Evolutionary conservation across 2,797 vertebrate species (phyloP), one percentile per base, ranked within the genome.

Genomic region (Acropternis orthonyx): DNA sequence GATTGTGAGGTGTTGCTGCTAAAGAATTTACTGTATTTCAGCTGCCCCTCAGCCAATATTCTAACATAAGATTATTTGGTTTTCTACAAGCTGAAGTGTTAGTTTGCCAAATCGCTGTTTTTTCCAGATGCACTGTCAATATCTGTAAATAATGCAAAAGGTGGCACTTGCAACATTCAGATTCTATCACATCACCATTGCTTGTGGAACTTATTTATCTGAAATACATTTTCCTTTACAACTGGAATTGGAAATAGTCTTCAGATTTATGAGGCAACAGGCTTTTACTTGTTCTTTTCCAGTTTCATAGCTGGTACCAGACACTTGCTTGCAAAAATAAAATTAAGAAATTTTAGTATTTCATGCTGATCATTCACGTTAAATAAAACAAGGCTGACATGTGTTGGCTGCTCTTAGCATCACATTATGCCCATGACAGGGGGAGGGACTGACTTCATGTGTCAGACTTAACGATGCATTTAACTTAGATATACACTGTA

Each of bases 101-200:
- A 7, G 36, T 75, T 74, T 75, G 22, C 44, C n/a, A 69, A 71
- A 89, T 43, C 27, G 17, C 13, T 5, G 4, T 26, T 88, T 77
- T 75, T 89, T 89, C 61, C 84, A 75, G 43, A 59, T 75, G 7
- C 3, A 2, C 41, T 62, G 37, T 54, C 69, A 79, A 18, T 83
- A 58, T 75, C 48, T 86, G 76, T 89, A 92, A 94, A 84, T 85
- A 88, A 89, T 54, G 51, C 30, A 95, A 85, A 76, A 88, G 8
- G 11, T 3, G 24, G 10, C 14, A 27, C 54, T 88, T 82, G 74
- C 39, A 79, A 49, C 93, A 83, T 73, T 77, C 71, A 68, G 37
- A 86, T 75, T 91, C 67, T 23, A 67, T 55, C 48, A 24, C 39
- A 56, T 86, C 72, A 23, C 26, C 34, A 13, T 62, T 80, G 16